Base-by-base conservation (phyloP, 2,113 vertebrate species). In the Oreochromis tanganicae region DNA sequence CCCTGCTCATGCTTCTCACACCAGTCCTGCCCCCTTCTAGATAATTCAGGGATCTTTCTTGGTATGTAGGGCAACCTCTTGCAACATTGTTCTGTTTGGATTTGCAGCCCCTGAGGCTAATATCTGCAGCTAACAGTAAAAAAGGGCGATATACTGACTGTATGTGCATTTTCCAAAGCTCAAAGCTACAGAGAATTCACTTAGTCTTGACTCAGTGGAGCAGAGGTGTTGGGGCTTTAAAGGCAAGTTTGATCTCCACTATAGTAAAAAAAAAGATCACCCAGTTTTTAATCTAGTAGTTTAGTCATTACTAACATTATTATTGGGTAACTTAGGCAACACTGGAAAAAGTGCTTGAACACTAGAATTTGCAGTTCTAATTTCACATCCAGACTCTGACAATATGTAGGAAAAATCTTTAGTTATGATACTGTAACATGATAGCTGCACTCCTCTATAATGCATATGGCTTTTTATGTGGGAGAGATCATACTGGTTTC, bases 1-100 rank as follows among this genome's bases (percentile, higher is more conserved):
- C 91, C 91, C 81, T 52, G 80, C 82, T 90, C 68, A 63, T 82
- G 80, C 78, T 80, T 81, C 82, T 90, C 66, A 84, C 87, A 87
- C 61, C 63, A 83, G 85, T 46, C 81, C 86, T 85, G 68, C 24
- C 50, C 55, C 43, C 27, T 24, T 57, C 83, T 52, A 79, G 32
- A 86, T 73, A 73, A 82, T 52, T 81, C 88, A 91, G 84, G 71
- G 89, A 80, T 83, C 54, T 79, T 88, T 78, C 66, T 73, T 68
- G 43, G 63, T 80, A 83, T 86, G 75, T 59, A 55, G 48, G 85
- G 55, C 14, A 34, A 88, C 78, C 84, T 89, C 81, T 91, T 27
- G 84, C 78, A 87, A 41, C 57, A 81, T 52, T 59, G 78, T 19
- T 87, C 52, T 59, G 38, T 24, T 79, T 71, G 59, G 68, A 92